Conservation (phyloP, 2,797 vertebrate genomes). For the Coluber constrictor region DNA sequence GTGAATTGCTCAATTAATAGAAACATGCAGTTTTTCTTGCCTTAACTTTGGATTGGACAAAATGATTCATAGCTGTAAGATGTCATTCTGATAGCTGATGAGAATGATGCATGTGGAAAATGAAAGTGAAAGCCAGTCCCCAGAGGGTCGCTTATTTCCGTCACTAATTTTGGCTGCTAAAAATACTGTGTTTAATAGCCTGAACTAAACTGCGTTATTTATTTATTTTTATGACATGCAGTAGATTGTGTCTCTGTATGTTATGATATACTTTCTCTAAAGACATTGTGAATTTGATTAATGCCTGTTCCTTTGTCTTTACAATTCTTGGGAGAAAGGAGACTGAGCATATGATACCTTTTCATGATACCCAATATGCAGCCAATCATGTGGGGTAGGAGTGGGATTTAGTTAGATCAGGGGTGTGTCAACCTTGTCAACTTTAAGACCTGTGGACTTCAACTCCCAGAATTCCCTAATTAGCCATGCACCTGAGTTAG, state of each 20-base stretch:
- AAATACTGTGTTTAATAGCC: not conserved
- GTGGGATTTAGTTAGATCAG: not conserved
- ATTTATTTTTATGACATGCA: constrained; percentile 10
- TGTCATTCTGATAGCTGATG: not conserved
- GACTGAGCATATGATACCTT: not conserved
- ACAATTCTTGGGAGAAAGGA: not conserved
- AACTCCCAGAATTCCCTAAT: not conserved
- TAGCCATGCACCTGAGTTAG: not conserved
- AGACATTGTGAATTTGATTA: not conserved
- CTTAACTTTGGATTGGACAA: not conserved
- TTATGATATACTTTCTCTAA: not conserved
- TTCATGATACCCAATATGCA: not conserved
- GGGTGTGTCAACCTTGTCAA: not conserved
- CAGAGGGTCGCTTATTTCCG: constrained; percentile 34
- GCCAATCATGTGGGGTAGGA: not conserved
- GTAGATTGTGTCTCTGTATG: not conserved
- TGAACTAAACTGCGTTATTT: not conserved
- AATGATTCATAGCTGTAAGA: not conserved
- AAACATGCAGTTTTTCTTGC: not conserved
- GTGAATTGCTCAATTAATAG: too few relatives aligned
- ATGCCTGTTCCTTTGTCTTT: not conserved
- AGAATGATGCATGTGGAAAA: constrained; percentile 59
- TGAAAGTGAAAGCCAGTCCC: constrained; percentile 61
- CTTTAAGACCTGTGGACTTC: not conserved
- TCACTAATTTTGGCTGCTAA: not conserved